phyloP scores from a whole-genome alignment of 2,113 vertebrate species.

The Aspidoscelis tigris region DNA sequence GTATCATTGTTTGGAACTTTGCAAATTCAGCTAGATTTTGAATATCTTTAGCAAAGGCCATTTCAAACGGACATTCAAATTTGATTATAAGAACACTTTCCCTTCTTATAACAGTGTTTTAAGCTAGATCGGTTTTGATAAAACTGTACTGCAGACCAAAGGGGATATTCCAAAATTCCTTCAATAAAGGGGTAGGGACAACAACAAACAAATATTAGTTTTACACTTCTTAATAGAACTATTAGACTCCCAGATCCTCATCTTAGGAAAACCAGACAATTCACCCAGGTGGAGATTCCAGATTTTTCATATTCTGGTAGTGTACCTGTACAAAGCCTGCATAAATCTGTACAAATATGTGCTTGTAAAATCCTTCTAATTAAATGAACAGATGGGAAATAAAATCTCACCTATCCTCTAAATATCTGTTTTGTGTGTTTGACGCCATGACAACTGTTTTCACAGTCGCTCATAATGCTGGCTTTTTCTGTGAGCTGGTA shows the following conservation, averaged over 20 bases:
- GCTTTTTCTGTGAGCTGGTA: too few relatives aligned
- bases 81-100: not conserved
- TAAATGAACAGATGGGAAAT: conserved; percentile 15
- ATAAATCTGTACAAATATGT: conserved; percentile 11
- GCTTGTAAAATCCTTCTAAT: conserved; percentile 21
- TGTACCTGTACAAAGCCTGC: conserved; percentile 6
- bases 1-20: too few relatives aligned
- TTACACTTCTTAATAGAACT: not conserved
- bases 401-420: not conserved
- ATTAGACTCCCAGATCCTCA: not conserved
- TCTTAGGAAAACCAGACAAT: not conserved
- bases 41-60: too few relatives aligned
- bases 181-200: not conserved
- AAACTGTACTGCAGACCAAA: not conserved
- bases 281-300: not conserved
- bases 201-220: too few relatives aligned
- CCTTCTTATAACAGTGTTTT: too few relatives aligned
- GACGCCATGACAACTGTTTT: conserved; percentile 7
- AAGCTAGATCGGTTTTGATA: not conserved
- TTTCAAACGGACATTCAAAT: not conserved
- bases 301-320: conserved; percentile 1
- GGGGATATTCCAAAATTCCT: not conserved
- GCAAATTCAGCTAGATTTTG: too few relatives aligned
- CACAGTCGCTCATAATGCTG: not conserved
- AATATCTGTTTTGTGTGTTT: not conserved